phyloP scores from a whole-genome alignment of 2,113 vertebrate genomes.

The Amazona vittata region DNA sequence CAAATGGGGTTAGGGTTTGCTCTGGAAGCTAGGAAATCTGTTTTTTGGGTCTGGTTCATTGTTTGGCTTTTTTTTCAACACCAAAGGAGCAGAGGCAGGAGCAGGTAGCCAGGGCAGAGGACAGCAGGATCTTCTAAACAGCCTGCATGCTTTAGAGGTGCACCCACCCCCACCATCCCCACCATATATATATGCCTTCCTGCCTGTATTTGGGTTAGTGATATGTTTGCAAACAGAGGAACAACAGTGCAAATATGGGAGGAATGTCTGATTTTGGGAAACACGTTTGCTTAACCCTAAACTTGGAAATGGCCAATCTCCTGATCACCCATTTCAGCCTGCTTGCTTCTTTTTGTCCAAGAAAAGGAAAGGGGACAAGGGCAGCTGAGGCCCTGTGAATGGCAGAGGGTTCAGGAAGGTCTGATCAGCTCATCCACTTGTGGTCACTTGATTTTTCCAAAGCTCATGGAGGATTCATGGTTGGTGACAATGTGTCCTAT shows the following conservation, averaged over 20 bases:
- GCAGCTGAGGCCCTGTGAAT: background rate
- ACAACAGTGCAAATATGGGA: background rate
- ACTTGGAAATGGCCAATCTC: background rate
- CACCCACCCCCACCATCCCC: background rate
- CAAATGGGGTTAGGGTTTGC: background rate
- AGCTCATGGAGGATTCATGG: background rate
- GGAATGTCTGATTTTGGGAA: background rate
- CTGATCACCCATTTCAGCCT: background rate
- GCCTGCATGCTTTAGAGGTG: background rate
- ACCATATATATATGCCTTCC: background rate
- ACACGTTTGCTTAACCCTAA: background rate
- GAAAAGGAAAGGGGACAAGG: too few relatives aligned
- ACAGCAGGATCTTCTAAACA: background rate
- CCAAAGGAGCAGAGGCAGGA: background rate
- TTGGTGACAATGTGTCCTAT: background rate
- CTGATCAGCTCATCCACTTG: background rate
- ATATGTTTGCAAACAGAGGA: background rate
- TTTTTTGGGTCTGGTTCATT: background rate
- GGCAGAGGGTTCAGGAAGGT: background rate
- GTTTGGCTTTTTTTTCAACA: background rate
- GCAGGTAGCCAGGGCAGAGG: background rate
- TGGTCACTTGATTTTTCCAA: background rate
- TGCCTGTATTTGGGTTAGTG: background rate
- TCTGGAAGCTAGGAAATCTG: background rate
- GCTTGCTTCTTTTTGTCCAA: background rate